Conservation (phyloP, 2,888 invertebrate genomes). For the Pristionchus exspectatus region DNA sequence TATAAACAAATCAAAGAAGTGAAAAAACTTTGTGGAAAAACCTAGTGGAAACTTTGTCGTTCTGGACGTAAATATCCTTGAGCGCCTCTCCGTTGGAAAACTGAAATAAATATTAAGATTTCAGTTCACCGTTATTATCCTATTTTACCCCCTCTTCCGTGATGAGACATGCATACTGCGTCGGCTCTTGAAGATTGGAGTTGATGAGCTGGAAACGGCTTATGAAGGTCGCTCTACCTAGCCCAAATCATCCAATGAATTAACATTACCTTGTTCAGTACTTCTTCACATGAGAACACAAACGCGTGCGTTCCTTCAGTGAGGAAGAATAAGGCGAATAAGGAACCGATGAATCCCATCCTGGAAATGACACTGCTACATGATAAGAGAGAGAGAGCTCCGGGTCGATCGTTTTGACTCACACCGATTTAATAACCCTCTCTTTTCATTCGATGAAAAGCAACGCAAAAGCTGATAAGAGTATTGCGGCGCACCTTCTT, state of each 20-base stretch:
- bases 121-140: too few species aligned
- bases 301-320: neutral
- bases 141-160: neutral
- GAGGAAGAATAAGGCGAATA: neutral
- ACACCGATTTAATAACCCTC: neutral
- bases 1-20: too few species aligned
- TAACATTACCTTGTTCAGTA: neutral
- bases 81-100: neutral
- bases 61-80: neutral
- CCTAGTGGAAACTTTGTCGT: neutral
- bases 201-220: neutral
- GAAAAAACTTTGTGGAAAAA: too few species aligned
- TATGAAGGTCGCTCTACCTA: neutral
- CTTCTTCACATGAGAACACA: neutral
- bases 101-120: too few species aligned
- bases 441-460: neutral
- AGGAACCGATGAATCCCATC: neutral
- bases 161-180: neutral
- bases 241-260: neutral
- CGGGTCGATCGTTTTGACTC: neutral
- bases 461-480: neutral
- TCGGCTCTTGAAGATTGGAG: neutral
- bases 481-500: neutral
- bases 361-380: neutral
- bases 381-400: neutral